Percentiles rank a stretch among this genome's conserved stretches.
Evolutionary conservation across 2,113 vertebrate species (phyloP).

Genomic region (Brienomyrus brachyistius): DNA sequence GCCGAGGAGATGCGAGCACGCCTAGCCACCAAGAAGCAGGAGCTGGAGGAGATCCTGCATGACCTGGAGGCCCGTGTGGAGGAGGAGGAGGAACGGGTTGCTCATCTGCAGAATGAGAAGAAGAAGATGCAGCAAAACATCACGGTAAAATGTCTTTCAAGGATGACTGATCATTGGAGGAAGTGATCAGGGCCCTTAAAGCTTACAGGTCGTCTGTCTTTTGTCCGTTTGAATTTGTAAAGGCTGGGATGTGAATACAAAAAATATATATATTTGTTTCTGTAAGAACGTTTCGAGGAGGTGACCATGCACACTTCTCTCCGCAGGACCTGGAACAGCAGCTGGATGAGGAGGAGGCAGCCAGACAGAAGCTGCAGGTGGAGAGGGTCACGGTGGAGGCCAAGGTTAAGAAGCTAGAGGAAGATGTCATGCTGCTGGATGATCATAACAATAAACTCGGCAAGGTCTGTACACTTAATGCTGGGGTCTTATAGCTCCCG

Average conservation of each 20-base stretch:
- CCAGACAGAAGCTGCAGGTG: conserved; percentile 91
- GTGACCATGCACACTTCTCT: not conserved
- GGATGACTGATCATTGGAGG: not conserved
- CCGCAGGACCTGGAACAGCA: conserved; percentile 89
- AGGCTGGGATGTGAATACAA: not conserved
- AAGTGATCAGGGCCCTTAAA: not conserved
- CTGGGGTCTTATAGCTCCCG: not conserved
- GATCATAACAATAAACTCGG: conserved; percentile 86
- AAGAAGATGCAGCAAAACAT: conserved; percentile 99
- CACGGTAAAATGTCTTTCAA: conserved; percentile 49
- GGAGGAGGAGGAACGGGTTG: conserved; percentile 89
- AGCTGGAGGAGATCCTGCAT: conserved; percentile 93
- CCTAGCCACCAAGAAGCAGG: conserved; percentile 88
- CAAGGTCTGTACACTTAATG: conserved; percentile 66
- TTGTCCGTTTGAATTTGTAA: not conserved
- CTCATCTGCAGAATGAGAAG: conserved; percentile 75
- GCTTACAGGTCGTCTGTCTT: not conserved
- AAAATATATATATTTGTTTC: too few species aligned
- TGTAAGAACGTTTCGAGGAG: not conserved
- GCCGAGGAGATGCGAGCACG: conserved; percentile 93
- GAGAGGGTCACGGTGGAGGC: conserved; percentile 91
- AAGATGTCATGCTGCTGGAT: conserved; percentile 84
- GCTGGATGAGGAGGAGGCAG: conserved; percentile 89
- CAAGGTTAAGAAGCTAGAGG: conserved; percentile 91
- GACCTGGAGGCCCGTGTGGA: conserved; percentile 93